phyloP scores from a whole-genome alignment of 2,888 invertebrate genomes.

The Ferdinandea cuprea region DNA sequence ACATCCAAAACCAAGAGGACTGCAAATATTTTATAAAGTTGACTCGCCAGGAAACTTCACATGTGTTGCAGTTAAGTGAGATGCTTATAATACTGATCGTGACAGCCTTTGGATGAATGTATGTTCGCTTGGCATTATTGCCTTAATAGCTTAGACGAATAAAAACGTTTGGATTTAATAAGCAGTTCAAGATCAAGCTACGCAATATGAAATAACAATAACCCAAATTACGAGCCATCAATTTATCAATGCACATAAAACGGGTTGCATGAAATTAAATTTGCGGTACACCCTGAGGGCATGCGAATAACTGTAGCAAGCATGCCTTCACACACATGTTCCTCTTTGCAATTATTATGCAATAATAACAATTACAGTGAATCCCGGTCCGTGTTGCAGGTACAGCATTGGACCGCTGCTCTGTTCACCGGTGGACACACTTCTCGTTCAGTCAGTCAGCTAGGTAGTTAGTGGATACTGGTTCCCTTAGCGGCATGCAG shows the following conservation, averaged over 20 bases:
- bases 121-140: too few species aligned
- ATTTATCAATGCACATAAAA: too few species aligned
- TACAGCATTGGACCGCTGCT: constrained; percentile 45
- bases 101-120: too few species aligned
- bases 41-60: too few species aligned
- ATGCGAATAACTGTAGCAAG: constrained; percentile 45
- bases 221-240: neutral
- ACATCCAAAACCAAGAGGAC: too few species aligned
- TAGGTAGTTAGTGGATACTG: constrained; percentile 33
- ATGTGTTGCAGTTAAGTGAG: too few species aligned
- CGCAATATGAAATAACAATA: too few species aligned
- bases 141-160: too few species aligned
- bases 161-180: too few species aligned
- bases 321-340: constrained; percentile 43
- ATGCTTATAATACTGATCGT: too few species aligned
- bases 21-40: too few species aligned
- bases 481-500: constrained; percentile 60
- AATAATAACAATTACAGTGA: constrained; percentile 67
- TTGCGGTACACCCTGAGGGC: constrained; percentile 50
- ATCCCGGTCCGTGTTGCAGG: constrained; percentile 51
- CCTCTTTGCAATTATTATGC: constrained; percentile 58
- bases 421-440: constrained; percentile 22
- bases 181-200: too few species aligned
- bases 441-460: constrained; percentile 48
- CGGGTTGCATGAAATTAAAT: constrained; percentile 11